These are phyloP conservation scores for Drosophila macrothrix DNA, from an alignment of 2,888 invertebrate genomes.

Conservation along the genomic window DNA sequence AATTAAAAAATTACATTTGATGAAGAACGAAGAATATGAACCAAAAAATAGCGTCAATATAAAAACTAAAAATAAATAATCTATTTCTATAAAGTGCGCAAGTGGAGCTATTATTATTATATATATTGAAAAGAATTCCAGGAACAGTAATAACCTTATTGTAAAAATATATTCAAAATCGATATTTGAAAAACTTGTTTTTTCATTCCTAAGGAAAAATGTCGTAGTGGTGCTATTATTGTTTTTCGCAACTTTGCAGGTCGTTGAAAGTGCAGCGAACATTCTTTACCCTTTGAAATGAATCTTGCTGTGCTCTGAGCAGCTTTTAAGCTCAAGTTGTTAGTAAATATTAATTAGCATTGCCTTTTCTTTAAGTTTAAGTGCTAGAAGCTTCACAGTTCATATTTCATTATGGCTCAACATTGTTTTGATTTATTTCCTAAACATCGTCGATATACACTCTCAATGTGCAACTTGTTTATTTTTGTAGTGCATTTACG, in stretches of 20 bases:
- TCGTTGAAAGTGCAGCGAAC: slow-evolving; percentile 11
- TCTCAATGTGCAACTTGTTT: slow-evolving; percentile 18
- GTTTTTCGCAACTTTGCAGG: neutral
- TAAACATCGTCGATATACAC: slow-evolving; percentile 1
- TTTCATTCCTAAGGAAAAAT: neutral
- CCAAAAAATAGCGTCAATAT: neutral
- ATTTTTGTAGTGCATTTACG: slow-evolving; percentile 35
- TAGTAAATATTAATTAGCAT: neutral
- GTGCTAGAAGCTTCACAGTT: neutral
- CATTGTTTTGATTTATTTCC: neutral
- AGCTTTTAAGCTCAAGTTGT: neutral
- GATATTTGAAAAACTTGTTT: neutral
- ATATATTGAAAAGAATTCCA: neutral
- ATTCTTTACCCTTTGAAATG: slow-evolving; percentile 21
- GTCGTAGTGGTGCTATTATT: neutral
- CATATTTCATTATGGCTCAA: neutral
- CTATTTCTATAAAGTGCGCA: neutral
- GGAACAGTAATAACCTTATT: neutral
- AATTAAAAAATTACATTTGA: neutral
- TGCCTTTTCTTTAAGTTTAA: neutral
- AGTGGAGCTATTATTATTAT: neutral
- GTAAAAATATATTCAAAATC: neutral
- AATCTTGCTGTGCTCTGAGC: neutral
- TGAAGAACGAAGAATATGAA: neutral
- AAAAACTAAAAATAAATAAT: neutral